Base-by-base conservation (phyloP, 1,140 invertebrate species). In the Euura saliciscinereae region DNA sequence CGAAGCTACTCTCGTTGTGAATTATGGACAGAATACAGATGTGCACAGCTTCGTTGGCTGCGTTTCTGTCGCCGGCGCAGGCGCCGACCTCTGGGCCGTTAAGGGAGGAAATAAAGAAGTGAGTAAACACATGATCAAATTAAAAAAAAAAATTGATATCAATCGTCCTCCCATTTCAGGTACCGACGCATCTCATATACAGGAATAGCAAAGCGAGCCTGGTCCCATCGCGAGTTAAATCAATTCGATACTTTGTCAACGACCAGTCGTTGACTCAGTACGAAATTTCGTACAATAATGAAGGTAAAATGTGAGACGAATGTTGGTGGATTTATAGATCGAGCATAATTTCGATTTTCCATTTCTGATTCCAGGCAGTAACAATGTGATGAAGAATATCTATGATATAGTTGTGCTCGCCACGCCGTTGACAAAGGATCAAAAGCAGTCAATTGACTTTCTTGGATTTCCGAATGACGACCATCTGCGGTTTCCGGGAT, bases 381-480 rank as follows among this genome's bases (percentile, higher is more conserved):
- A 13, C 44, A 72, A 74, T 65, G 6, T 65, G 42, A 77, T 78
- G 7, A 80, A 74, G 42, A 73, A 78, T 71, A 71, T 72, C 70
- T 93, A 92, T 76, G 91, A 93, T 74, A 86, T 91, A 70, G 88
- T 93, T 5, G 88, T 93, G 66, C 77, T 93, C 28, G 91, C 92
- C 67, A 78, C 86, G 43, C 91, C 92, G 0, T 76, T 91, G 59
- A 88, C 87, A 11, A 72, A 74, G n/a, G 87, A 89, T 76, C 81
- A 85, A 66, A 73, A 78, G 76, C 85, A 73, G 45, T 66, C 71
- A 28, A 82, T 88, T 66, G 28, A 42, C 44, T 87, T 89, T 73
- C 74, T 77, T 67, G 77, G 78, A 51, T 88, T 88, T 76, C 78
- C 82, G 2, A 68, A 77, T 4, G 43, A 75, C 6, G 69, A 70